These are phyloP conservation scores for Pristionchus entomophagus DNA, from an alignment of 2,888 invertebrate genomes.

Conservation along the genomic window DNA sequence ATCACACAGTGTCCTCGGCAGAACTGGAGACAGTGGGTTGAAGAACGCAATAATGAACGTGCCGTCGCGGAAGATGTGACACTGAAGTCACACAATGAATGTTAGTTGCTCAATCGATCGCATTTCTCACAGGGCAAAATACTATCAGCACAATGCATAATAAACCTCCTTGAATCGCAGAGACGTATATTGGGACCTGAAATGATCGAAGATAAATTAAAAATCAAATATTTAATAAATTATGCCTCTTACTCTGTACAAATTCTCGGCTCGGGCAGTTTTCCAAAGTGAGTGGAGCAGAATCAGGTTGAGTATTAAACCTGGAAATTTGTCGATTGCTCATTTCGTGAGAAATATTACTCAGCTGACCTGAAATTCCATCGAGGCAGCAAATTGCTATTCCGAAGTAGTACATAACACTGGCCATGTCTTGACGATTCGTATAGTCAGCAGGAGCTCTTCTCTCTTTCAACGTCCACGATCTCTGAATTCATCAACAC, in stretches of 20 bases:
- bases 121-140: not conserved
- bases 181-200: not conserved
- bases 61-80: too few species aligned
- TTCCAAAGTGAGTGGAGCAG: not conserved
- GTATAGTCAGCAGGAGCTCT: not conserved
- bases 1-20: too few species aligned
- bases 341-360: not conserved
- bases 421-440: not conserved
- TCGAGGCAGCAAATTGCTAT: not conserved
- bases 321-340: too few species aligned
- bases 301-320: not conserved
- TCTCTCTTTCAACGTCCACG: too few species aligned
- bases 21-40: too few species aligned
- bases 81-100: too few species aligned
- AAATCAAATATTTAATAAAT: too few species aligned
- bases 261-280: not conserved
- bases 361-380: not conserved
- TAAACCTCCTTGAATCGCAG: too few species aligned
- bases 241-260: not conserved
- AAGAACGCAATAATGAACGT: too few species aligned
- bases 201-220: not conserved
- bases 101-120: too few species aligned
- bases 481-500: too few species aligned
- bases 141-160: not conserved
- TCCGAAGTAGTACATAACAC: not conserved